A percentile compares a stretch with the other conserved stretches of the same genome.
These are phyloP conservation scores for Polydrusus cervinus DNA, from an alignment of 2,888 invertebrate species.

Conservation along the genomic window DNA sequence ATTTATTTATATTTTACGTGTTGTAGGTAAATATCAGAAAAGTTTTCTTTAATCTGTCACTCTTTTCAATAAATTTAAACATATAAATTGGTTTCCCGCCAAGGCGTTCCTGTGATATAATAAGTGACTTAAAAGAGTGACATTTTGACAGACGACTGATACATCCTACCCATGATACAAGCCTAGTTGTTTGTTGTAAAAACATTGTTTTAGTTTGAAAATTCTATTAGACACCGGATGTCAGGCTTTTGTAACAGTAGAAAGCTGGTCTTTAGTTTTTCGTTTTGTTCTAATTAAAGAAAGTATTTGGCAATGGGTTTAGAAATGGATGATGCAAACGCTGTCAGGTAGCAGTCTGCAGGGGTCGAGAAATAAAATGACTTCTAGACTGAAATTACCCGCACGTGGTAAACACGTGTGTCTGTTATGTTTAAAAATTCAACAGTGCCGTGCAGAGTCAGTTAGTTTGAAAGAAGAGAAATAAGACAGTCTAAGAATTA, in stretches of 20 bases:
- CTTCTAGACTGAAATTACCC: slow-evolving; percentile 59
- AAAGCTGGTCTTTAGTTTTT: slow-evolving; percentile 3
- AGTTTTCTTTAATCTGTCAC: background rate
- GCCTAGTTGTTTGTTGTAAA: slow-evolving; percentile 48
- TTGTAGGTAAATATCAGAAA: slow-evolving; percentile 25
- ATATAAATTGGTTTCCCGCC: slow-evolving; percentile 44
- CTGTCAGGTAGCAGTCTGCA: slow-evolving; percentile 51
- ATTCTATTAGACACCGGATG: slow-evolving; percentile 21
- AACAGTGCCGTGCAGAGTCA: slow-evolving; percentile 34
- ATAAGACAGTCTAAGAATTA: no score
- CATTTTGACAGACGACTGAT: slow-evolving; percentile 48
- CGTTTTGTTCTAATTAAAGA: slow-evolving; percentile 17
- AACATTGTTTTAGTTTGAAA: slow-evolving; percentile 41
- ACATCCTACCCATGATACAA: slow-evolving; percentile 45
- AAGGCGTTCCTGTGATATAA: slow-evolving; percentile 44
- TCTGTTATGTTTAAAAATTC: slow-evolving; percentile 48
- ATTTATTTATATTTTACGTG: slow-evolving; percentile 38
- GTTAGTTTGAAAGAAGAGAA: background rate
- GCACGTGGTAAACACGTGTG: slow-evolving; percentile 65
- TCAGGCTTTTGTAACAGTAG: slow-evolving; percentile 6
- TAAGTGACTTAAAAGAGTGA: slow-evolving; percentile 47
- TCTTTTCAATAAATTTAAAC: slow-evolving; percentile 4
- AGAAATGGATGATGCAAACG: slow-evolving; percentile 43
- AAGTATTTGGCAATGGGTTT: slow-evolving; percentile 46
- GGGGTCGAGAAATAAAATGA: slow-evolving; percentile 44